Conservation (phyloP, 2,888 invertebrate genomes). For the Quadriops clusia region DNA sequence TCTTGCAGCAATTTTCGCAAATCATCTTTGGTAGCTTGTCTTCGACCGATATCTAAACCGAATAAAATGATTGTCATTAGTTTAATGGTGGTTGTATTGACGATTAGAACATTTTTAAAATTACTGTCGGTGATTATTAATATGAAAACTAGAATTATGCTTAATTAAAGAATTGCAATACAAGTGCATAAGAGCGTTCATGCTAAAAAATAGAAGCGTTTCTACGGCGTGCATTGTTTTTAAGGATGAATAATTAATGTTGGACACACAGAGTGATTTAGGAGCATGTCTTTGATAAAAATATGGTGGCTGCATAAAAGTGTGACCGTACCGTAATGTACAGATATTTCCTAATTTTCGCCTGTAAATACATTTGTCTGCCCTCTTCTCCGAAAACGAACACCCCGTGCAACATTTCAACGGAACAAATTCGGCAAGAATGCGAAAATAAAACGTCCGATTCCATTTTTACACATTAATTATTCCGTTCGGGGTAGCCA, state of each 20-base stretch:
- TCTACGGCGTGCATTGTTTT: too few species aligned
- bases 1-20: constrained; percentile 50
- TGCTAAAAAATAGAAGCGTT: too few species aligned
- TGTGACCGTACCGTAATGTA: constrained; percentile 48
- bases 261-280: too few species aligned
- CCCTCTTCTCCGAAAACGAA: constrained; percentile 56
- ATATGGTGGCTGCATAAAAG: constrained; percentile 4
- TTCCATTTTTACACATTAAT: constrained; percentile 28
- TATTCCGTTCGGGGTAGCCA: constrained; percentile 10
- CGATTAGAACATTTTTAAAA: background rate
- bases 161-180: too few species aligned
- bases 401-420: constrained; percentile 46
- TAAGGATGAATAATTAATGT: too few species aligned
- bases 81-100: background rate
- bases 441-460: constrained; percentile 19
- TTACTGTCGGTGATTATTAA: background rate
- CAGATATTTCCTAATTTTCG: constrained; percentile 56
- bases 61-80: constrained; percentile 11
- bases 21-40: constrained; percentile 59
- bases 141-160: background rate
- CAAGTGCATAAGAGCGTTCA: too few species aligned
- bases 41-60: constrained; percentile 48
- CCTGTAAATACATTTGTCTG: constrained; percentile 49
- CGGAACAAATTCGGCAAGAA: constrained; percentile 53
- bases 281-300: too few species aligned